Evolutionary conservation across 2,888 invertebrate species (phyloP).

Genomic region (Drosophila acutilabella): DNA sequence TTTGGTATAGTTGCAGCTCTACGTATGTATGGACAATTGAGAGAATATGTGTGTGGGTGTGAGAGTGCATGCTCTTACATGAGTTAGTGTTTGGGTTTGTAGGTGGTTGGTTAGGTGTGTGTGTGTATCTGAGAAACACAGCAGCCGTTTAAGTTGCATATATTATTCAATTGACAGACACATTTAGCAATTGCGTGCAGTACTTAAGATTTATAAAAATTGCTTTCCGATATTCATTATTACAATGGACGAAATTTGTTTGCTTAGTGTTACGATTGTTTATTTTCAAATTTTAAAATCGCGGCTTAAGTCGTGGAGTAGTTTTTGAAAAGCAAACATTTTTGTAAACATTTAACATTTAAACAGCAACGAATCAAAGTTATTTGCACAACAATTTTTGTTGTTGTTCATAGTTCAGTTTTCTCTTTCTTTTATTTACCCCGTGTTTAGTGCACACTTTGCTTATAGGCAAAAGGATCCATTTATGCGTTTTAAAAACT

Average conservation of each 20-base stretch:
- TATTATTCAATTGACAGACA: conserved; percentile 26
- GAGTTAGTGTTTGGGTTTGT: neutral
- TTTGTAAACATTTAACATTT: neutral
- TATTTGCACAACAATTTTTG: neutral
- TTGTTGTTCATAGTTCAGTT: neutral
- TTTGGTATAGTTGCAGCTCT: conserved; percentile 22
- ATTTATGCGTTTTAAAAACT: no score
- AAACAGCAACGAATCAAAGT: neutral
- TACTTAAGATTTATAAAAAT: conserved; percentile 22
- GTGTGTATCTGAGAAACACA: conserved; percentile 45
- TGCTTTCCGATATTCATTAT: neutral
- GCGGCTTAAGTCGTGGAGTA: conserved; percentile 13
- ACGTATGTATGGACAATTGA: conserved; percentile 5
- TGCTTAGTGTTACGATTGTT: conserved; percentile 32
- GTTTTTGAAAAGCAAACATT: conserved; percentile 40
- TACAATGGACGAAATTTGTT: conserved; percentile 20
- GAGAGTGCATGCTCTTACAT: neutral
- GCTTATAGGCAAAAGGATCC: no score
- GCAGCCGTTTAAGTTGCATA: conserved; percentile 61
- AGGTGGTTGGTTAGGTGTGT: conserved; percentile 9
- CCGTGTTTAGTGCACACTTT: no score
- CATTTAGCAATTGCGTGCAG: conserved; percentile 15
- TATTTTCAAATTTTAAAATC: conserved; percentile 25
- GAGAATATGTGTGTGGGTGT: neutral
- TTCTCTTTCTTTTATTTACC: no score